Evolutionary conservation across 2,113 vertebrate genomes (phyloP), one percentile per base, ranked within the genome.

Genomic region (Oryzias melastigma): DNA sequence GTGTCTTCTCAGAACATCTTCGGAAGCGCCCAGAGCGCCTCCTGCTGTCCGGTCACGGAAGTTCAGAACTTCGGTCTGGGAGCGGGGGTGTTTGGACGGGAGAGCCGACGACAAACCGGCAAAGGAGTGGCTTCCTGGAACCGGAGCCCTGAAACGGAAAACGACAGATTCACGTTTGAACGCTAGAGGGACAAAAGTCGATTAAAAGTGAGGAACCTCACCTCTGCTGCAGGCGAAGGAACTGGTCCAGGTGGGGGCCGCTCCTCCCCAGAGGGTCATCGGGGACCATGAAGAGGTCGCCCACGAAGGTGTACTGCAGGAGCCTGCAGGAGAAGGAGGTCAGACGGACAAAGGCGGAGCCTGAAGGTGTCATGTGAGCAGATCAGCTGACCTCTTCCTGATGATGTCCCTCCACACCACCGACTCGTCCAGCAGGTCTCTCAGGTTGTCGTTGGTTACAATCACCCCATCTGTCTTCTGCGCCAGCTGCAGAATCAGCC

Each of bases 281-380:
- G 0, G 95, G 95, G 40, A 96, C 91, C 94, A 96, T 96, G 81
- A 96, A 96, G 61, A 90, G 92, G 71, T 96, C 93, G 8, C 93
- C 93, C 16, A 92, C 94, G 68, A 96, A 95, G 1, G 93, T 94
- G 73, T 93, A 96, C 79, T 94, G 95, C 41, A 96, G 90, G 61
- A 96, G 78, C 52, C 95, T 96, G 69, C 1, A 49, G 15, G 50
- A 24, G 18, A 35, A 35, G 35, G 35, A 35, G 1, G 35, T 35
- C 35, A 35, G 35, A 35, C 35, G 10, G 35, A 35, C 8, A 46
- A 25, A 43, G 41, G 15, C 3, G 53, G 7, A 50, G 19, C n/a
- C 8, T 47, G 19, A 19, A 7, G 19, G 10, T 17, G 14, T 17
- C 44, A 7, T 1, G 12, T 19, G 14, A 16, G 43, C 43, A 44